Evolutionary conservation across 2,888 invertebrate species (phyloP).

Genomic region (Oegoconia quadripuncta): DNA sequence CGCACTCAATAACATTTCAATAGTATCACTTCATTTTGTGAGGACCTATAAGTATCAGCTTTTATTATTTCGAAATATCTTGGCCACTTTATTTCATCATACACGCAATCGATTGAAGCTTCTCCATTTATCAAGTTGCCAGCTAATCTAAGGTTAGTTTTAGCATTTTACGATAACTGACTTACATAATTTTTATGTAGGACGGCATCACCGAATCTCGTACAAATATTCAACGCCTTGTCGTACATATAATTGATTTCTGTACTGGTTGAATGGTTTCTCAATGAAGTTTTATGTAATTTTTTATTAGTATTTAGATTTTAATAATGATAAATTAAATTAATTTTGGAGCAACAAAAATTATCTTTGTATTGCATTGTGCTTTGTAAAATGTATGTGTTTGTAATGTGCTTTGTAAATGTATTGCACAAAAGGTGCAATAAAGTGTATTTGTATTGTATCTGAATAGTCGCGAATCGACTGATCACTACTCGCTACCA

Average conservation of each 20-base stretch:
- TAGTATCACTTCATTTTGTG: too few relatives aligned
- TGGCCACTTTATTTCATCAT: slow-evolving; percentile 24
- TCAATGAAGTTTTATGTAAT: slow-evolving; percentile 35
- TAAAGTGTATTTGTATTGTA: too few relatives aligned
- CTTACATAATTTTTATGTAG: slow-evolving; percentile 46
- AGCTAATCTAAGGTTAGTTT: slow-evolving; percentile 32
- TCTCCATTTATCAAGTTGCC: slow-evolving; percentile 32
- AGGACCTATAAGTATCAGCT: too few relatives aligned
- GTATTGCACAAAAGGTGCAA: too few relatives aligned
- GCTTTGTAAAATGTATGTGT: too few relatives aligned
- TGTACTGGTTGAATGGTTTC: slow-evolving; percentile 27
- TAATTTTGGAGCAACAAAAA: too few relatives aligned
- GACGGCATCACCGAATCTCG: slow-evolving; percentile 21
- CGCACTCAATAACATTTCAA: slow-evolving; percentile 4
- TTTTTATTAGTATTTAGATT: slow-evolving; percentile 18
- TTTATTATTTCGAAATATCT: slow-evolving; percentile 31
- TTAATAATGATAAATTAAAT: slow-evolving; percentile 21
- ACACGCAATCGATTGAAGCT: slow-evolving; percentile 26
- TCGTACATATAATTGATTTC: slow-evolving; percentile 28
- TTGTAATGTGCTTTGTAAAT: too few relatives aligned
- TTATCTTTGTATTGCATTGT: too few relatives aligned
- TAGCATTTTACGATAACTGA: slow-evolving; percentile 33
- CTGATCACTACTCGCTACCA: slow-evolving; percentile 2
- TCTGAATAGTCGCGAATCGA: slow-evolving; percentile 15
- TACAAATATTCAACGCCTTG: slow-evolving; percentile 28